Conservation (phyloP, 2,797 vertebrate genomes). For the Echiichthys vipera region DNA sequence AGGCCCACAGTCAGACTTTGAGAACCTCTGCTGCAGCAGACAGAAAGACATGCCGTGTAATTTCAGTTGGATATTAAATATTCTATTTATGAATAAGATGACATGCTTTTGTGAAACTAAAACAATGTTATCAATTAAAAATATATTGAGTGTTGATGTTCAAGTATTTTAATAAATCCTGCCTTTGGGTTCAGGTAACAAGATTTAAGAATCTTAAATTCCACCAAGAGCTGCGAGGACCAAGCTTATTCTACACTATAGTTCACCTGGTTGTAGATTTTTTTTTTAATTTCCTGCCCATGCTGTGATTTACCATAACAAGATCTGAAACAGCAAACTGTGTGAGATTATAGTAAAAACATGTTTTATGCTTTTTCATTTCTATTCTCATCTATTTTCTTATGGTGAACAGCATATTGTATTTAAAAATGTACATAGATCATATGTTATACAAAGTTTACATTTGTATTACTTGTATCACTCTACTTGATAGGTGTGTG, state of each 20-base stretch:
- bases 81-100: background rate
- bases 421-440: background rate
- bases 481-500: slow-evolving; percentile 7
- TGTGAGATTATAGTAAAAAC: slow-evolving; percentile 4
- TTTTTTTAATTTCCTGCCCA: too few species aligned
- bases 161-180: background rate
- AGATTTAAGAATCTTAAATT: background rate
- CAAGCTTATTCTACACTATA: background rate
- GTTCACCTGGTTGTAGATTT: too few species aligned
- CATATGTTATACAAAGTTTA: background rate
- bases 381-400: slow-evolving; percentile 1
- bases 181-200: background rate
- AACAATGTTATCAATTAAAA: slow-evolving; percentile 2
- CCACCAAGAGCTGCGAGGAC: slow-evolving; percentile 11
- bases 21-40: too few species aligned
- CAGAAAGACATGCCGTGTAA: background rate
- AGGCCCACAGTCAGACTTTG: too few species aligned
- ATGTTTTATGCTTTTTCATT: slow-evolving; percentile 9
- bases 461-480: background rate
- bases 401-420: background rate
- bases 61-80: background rate
- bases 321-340: background rate
- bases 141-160: background rate
- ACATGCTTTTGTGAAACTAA: background rate
- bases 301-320: background rate